These are phyloP conservation scores for Chaetura pelagica DNA, from an alignment of 2,113 vertebrate genomes.

Conservation along the genomic window DNA sequence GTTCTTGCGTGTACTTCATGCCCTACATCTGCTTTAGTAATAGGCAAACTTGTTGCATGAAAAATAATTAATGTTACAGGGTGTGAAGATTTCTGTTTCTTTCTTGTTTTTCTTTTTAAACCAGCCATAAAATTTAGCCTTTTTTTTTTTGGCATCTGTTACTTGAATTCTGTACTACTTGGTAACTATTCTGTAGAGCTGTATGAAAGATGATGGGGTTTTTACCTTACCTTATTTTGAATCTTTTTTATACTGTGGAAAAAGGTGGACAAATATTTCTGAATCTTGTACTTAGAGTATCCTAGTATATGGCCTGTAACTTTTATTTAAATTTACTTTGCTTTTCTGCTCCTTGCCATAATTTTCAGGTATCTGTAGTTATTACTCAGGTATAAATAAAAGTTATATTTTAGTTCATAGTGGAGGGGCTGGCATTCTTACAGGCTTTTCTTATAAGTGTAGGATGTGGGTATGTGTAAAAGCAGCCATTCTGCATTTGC, in stretches of 20 bases:
- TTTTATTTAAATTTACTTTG: too few relatives aligned
- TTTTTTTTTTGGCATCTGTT: neutral
- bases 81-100: neutral
- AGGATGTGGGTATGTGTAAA: neutral
- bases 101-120: neutral
- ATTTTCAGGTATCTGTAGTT: neutral
- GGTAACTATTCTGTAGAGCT: neutral
- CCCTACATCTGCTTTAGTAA: neutral
- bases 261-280: neutral
- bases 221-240: neutral
- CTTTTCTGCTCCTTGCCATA: neutral
- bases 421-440: neutral
- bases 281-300: neutral
- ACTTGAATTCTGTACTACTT: neutral
- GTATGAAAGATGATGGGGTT: neutral
- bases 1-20: neutral
- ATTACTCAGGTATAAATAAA: neutral
- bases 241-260: neutral
- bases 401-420: neutral
- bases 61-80: neutral
- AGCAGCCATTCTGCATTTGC: neutral
- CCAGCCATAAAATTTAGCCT: neutral
- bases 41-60: neutral
- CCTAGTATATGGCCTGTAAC: neutral
- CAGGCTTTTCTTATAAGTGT: neutral